Conservation (phyloP, 1,140 invertebrate species). For the Drosophila pachea region DNA sequence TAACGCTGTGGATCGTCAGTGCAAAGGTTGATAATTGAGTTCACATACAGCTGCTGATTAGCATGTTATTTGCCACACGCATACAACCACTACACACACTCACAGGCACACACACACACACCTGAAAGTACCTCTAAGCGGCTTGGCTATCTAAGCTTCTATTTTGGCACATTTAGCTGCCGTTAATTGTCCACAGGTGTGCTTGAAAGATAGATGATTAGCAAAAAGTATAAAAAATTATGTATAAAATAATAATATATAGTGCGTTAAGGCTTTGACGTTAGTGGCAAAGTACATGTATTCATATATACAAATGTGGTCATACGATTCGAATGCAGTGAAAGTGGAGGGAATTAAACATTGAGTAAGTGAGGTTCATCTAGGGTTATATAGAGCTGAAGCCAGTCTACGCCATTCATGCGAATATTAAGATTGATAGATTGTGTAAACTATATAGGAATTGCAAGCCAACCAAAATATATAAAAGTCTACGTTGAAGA, state of each 20-base stretch:
- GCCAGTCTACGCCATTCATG: no score
- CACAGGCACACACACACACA: neutral
- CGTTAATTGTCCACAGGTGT: conserved; percentile 12
- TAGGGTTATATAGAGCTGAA: no score
- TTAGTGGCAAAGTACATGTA: neutral
- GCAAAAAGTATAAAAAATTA: neutral
- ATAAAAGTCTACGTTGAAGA: no score
- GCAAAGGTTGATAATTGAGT: conserved; percentile 38
- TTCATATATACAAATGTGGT: no score
- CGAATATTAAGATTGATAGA: no score
- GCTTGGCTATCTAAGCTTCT: no score
- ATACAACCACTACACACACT: neutral
- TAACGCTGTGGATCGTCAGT: conserved; percentile 31
- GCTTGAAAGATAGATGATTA: neutral
- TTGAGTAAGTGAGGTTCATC: no score
- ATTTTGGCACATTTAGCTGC: neutral
- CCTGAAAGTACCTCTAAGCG: neutral
- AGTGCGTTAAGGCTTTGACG: neutral
- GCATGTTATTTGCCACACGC: conserved; percentile 14
- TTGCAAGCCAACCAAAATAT: no score
- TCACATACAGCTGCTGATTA: conserved; percentile 30
- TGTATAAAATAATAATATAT: neutral
- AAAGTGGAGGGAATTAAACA: no score
- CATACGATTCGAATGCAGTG: no score
- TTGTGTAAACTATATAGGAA: no score